Base-by-base conservation (phyloP, 2,113 vertebrate species). In the Rhea americana region DNA sequence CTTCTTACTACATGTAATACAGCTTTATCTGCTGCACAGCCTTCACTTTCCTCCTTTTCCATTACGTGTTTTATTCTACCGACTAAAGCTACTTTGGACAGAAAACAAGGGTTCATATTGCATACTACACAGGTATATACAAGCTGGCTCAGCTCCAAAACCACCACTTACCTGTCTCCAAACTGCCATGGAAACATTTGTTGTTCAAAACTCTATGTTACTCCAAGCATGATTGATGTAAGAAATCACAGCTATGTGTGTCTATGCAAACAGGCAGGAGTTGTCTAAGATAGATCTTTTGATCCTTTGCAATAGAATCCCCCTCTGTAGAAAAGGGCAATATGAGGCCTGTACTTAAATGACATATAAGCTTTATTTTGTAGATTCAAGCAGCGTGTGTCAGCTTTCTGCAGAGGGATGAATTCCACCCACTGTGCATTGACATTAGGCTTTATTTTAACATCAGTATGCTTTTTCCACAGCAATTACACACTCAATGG, bases 391-490 rank as follows among this genome's bases (percentile, higher is more conserved):
- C 20, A 50, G 41, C 58, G 70, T 66, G 45, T 82, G 26, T 16
- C 5, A 4, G 59, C 48, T 75, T 80, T 85, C 75, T 80, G 19
- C 41, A 89, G 50, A 82, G 10, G 55, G 20, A 55, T 72, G 89
- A 65, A 88, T 94, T 95, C 80, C 56, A 81, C 25, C 71, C 41
- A 41, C 66, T 87, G 14, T 78, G 51, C 63, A 81, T 37, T 88
- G 48, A 22, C 66, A 58, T 0, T 77, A 45, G 84, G 63, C 51
- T 95, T 93, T 85, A 85, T 74, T 91, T 89, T 91, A 90, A 90
- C 1, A 2, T 5, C 13, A 19, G 62, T 82, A 70, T 24, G 58
- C 41, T 87, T 82, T 90, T 90, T 73, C 88, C 81, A 94, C n/a
- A 53, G 39, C 35, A 88, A 78, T 47, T 75, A 86, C 53, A 72